These are phyloP conservation scores for Papilio elwesi DNA, from an alignment of 2,888 invertebrate genomes.

Conservation along the genomic window DNA sequence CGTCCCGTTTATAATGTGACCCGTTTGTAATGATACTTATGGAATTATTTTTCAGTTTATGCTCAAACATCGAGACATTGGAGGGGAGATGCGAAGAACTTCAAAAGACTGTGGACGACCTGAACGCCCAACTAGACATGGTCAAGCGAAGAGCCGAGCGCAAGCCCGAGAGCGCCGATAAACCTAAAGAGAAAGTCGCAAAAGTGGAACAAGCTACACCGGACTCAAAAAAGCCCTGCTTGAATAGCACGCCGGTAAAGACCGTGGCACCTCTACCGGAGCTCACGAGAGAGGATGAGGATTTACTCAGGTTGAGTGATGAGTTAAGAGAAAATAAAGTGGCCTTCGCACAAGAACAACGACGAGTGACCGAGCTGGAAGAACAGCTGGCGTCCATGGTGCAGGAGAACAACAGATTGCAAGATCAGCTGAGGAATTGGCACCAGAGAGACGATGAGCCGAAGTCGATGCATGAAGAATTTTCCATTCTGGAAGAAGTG, in stretches of 20 bases:
- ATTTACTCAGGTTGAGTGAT: conserved; percentile 85
- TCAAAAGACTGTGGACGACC: conserved; percentile 91
- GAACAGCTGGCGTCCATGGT: conserved; percentile 89
- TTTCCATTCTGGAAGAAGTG: conserved; percentile 93
- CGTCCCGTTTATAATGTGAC: too few relatives aligned
- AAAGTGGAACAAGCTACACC: conserved; percentile 56
- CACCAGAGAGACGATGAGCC: conserved; percentile 89
- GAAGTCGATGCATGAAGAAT: conserved; percentile 92
- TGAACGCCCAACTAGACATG: conserved; percentile 85
- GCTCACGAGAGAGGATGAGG: conserved; percentile 80
- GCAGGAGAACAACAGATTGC: conserved; percentile 88
- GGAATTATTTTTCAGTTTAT: conserved; percentile 83
- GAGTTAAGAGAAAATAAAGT: conserved; percentile 89
- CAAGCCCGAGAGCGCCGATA: conserved; percentile 71
- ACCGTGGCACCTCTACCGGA: conserved; percentile 72
- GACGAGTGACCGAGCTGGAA: conserved; percentile 89
- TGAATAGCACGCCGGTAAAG: conserved; percentile 68
- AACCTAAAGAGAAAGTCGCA: conserved; percentile 74
- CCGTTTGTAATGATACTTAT: too few relatives aligned
- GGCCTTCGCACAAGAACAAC: conserved; percentile 88
- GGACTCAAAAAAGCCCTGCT: conserved; percentile 57
- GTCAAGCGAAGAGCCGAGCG: conserved; percentile 85
- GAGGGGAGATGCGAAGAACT: conserved; percentile 93
- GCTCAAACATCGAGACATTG: conserved; percentile 89
- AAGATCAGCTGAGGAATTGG: conserved; percentile 87